Conservation (phyloP, 2,113 vertebrate genomes). For the Electrona antarctica region DNA sequence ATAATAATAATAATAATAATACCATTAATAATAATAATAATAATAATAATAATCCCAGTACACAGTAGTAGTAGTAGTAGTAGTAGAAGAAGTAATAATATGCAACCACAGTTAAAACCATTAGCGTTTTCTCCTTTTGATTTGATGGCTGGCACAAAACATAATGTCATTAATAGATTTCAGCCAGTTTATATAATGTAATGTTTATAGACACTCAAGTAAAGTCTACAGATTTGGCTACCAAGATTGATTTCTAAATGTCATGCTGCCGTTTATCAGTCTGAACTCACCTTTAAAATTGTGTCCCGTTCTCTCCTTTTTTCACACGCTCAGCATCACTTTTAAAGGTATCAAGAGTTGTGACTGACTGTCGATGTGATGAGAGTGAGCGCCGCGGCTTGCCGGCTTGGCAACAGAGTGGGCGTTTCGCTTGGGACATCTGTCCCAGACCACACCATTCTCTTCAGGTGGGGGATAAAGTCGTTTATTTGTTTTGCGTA, state of each 20-base stretch:
- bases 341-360: not conserved
- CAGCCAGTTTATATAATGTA: too few relatives aligned
- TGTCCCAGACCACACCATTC: conserved; percentile 49
- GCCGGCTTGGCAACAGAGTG: not conserved
- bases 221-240: too few relatives aligned
- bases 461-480: not conserved
- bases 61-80: too few relatives aligned
- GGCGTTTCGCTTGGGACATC: conserved; percentile 52
- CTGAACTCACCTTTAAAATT: conserved; percentile 21
- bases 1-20: not conserved
- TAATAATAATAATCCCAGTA: too few relatives aligned
- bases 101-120: too few relatives aligned
- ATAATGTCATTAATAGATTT: too few relatives aligned
- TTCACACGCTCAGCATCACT: conserved; percentile 39
- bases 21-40: not conserved
- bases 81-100: too few relatives aligned
- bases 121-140: too few relatives aligned
- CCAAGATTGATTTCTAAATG: too few relatives aligned
- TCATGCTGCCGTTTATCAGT: not conserved
- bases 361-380: conserved; percentile 54
- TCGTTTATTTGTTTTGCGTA: not conserved
- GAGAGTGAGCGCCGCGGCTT: conserved; percentile 15
- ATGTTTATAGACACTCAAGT: too few relatives aligned
- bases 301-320: conserved; percentile 26
- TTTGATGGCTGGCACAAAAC: too few relatives aligned